A percentile compares a stretch with the other conserved stretches of the same genome.
phyloP scores from a whole-genome alignment of 2,888 invertebrate genomes.

The Xanthia togata region DNA sequence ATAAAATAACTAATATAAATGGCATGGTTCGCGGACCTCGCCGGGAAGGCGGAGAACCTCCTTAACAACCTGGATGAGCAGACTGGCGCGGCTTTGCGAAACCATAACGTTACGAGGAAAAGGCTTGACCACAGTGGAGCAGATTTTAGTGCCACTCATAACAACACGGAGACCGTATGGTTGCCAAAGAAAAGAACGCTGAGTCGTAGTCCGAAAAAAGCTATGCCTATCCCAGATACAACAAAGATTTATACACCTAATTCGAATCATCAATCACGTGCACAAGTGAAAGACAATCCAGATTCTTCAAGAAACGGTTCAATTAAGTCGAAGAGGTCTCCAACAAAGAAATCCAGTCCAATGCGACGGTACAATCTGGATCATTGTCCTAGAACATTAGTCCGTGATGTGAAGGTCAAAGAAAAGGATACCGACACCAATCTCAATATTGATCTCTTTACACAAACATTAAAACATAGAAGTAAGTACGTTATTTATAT shows the following conservation, averaged over 20 bases:
- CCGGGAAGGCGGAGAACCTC: constrained; percentile 94
- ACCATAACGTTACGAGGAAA: constrained; percentile 77
- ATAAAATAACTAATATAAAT: constrained; percentile 81
- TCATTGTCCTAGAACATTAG: constrained; percentile 77
- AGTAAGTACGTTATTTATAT: constrained; percentile 72
- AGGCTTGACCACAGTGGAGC: constrained; percentile 69
- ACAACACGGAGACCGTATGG: constrained; percentile 69
- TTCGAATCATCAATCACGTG: constrained; percentile 61
- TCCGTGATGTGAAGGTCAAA: constrained; percentile 73
- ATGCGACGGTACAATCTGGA: constrained; percentile 69
- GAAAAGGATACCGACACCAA: constrained; percentile 39
- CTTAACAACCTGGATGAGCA: constrained; percentile 94
- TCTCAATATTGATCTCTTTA: constrained; percentile 66
- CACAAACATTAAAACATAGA: constrained; percentile 72
- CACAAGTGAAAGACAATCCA: constrained; percentile 66
- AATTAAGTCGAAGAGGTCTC: constrained; percentile 65
- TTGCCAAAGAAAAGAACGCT: constrained; percentile 71
- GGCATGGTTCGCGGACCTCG: constrained; percentile 94
- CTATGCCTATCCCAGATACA: constrained; percentile 69
- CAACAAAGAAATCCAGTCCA: constrained; percentile 68
- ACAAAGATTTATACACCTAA: constrained; percentile 66
- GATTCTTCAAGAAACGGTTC: constrained; percentile 60
- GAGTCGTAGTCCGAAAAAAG: constrained; percentile 72
- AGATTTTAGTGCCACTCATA: constrained; percentile 59
- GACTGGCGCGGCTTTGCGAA: constrained; percentile 92